Base-by-base conservation (phyloP, 2,888 invertebrate genomes). In the Erebia epiphron region DNA sequence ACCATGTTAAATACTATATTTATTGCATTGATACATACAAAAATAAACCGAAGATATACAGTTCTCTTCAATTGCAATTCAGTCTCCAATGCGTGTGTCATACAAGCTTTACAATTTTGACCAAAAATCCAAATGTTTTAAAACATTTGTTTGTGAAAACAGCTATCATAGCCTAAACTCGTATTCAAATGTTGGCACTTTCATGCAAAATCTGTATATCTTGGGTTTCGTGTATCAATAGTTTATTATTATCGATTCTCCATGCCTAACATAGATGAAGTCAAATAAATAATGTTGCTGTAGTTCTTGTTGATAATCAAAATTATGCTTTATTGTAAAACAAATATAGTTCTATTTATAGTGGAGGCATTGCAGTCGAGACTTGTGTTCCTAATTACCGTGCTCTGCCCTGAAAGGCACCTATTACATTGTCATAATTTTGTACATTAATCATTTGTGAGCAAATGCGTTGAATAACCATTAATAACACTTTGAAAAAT, bases 251-350 rank as follows among this genome's bases (percentile, higher is more conserved):
- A 83, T 86, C 81, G 83, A 75, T 71, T 86, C 81, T 87, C 85
- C 83, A 83, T 83, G 85, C 86, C 84, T 91, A 90, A 88, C 82
- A 82, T 88, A 83, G 77, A 62, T 75, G 76, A 86, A 83, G 83
- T 89, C 86, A 83, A 62, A 86, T 88, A 83, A 89, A 83, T 86
- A 87, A 86, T 86, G 88, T 90, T 89, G 88, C 86, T 79, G 87
- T 90, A 91, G 90, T 87, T 83, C 80, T 90, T 90, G 90, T 89
- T 90, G 82, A 86, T 86, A 80, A 88, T 46, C 86, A 84, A 87
- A 90, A 90, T 88, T 87, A 87, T 89, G 90, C 89, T 90, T 91
- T 89, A 89, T 86, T 84, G 83, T 83, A 75, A 80, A 80, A 86
- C n/a, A 60, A 58, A 61, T 57, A 91, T 90, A 92, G 86, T 86